Conservation (phyloP, 2,797 vertebrate species). For the Enteromius unitaeniatus region DNA sequence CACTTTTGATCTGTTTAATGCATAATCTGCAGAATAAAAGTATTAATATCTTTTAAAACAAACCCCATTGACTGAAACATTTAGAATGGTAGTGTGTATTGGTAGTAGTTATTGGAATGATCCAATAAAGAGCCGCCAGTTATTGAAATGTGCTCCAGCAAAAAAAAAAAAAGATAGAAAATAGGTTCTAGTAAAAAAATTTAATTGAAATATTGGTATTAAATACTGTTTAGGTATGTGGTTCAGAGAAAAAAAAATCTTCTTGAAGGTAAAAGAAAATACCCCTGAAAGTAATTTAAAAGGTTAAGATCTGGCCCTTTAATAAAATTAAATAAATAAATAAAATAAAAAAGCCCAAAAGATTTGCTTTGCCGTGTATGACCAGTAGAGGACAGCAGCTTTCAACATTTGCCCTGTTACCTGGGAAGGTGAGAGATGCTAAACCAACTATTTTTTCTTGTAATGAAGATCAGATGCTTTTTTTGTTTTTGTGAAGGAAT, state of each 20-base stretch:
- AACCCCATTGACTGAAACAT: not conserved
- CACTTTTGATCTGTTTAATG: not conserved
- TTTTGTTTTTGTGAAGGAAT: not conserved
- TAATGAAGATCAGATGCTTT: not conserved
- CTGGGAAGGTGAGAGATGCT: not conserved
- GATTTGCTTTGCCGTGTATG: not conserved
- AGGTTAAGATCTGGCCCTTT: not conserved
- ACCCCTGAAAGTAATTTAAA: not conserved
- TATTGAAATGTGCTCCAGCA: not conserved
- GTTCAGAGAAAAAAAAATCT: not conserved
- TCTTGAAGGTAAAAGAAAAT: not conserved
- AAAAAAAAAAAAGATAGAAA: not conserved
- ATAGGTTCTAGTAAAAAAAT: not conserved
- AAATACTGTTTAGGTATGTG: not conserved
- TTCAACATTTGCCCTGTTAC: conserved; percentile 13
- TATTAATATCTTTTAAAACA: not conserved
- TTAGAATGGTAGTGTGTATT: not conserved
- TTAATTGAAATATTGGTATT: no score
- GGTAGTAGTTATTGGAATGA: not conserved
- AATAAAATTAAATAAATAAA: not conserved
- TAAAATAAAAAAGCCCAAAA: not conserved
- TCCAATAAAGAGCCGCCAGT: not conserved
- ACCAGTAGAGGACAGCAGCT: conserved; percentile 51
- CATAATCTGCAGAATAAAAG: not conserved
- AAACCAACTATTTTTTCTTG: not conserved